Base-by-base conservation (phyloP, 2,113 vertebrate species). In the Trematomus loennbergii region DNA sequence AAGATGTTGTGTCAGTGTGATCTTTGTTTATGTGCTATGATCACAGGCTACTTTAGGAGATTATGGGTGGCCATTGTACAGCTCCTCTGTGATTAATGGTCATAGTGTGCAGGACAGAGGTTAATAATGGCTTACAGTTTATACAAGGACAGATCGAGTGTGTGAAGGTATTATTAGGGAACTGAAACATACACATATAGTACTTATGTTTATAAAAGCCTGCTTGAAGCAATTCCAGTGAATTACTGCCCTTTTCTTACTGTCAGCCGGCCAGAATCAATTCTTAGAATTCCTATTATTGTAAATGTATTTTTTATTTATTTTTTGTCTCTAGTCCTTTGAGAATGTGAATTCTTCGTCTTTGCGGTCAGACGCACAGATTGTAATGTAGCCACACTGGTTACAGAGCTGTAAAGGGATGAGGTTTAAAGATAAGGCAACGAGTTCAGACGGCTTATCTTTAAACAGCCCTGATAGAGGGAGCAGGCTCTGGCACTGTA, bases 81-180 rank as follows among this genome's bases (percentile, higher is more conserved):
- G 63, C 53, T 72, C 29, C 69, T 73, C 22, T 93, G 94, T 95
- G 95, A 96, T 94, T 95, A 95, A 96, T 95, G 93, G 87, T 81
- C 83, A 58, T 96, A 96, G 96, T 96, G 94, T 96, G 84, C 64
- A 91, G 72, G 94, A 94, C 86, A 91, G 87, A 92, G 91, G 95
- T 96, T 95, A 95, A 93, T 94, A 92, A 89, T 89, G 90, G 93
- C 91, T 94, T 93, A 94, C 83, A 88, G 92, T 94, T 95, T 94
- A 96, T 93, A 93, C 87, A 79, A 93, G 95, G 92, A 92, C 94
- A 91, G 3, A 79, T 7, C 45, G 15, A 11, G 12, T 25, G 12
- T 20, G 17, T 20, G 6, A 2, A 74, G 60, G 46, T 63, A 53
- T 76, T 67, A 45, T 20, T 10, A 53, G 33, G 9, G 20, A 71